Evolutionary conservation across 2,888 invertebrate genomes (phyloP), one percentile per base, ranked within the genome.

Genomic region (Congeria kusceri): DNA sequence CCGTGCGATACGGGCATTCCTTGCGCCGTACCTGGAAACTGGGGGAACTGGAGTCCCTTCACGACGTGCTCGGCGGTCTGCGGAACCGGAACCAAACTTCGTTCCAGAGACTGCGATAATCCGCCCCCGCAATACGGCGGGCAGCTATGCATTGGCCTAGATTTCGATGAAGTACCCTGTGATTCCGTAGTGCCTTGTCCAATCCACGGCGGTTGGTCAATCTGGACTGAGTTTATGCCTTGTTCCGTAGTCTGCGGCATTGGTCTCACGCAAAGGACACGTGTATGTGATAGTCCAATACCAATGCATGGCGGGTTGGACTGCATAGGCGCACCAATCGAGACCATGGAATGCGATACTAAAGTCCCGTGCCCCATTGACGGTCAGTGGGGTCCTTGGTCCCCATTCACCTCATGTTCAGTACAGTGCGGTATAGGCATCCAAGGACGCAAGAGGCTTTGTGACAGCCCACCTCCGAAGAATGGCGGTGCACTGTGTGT

Each of bases 341-440:
- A 77, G 15, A 63, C 71, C 18, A 66, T 23, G 13, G 58, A 39
- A 44, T 76, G 76, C 56, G 66, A 76, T 29, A 56, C 53, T n/a
- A 65, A 47, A 28, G 61, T 53, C 44, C 59, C 44, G 20, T 70
- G 66, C 25, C 32, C 47, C 15, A 25, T 69, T 28, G 64, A 76
- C 64, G 76, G 76, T 3, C 65, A 69, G 7, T 76, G 76, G 76
- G 61, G 69, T 53, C 44, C n/a, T 4, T 79, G 78, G 82, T 27
- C 58, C 18, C 56, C 49, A 9, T 79, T 59, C 62, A 32, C 23
- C 13, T 9, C 18, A 3, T 80, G 80, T 64, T 63, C 59, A 7
- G 67, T 53, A 23, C 57, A 64, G 4, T 83, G 83, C 61, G 80
- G 80, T 11, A 62, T 56, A 18, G 77, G 83, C 0, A 44, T 47